phyloP scores from a whole-genome alignment of 1,140 invertebrate species.

The Lepidurus packardi region DNA sequence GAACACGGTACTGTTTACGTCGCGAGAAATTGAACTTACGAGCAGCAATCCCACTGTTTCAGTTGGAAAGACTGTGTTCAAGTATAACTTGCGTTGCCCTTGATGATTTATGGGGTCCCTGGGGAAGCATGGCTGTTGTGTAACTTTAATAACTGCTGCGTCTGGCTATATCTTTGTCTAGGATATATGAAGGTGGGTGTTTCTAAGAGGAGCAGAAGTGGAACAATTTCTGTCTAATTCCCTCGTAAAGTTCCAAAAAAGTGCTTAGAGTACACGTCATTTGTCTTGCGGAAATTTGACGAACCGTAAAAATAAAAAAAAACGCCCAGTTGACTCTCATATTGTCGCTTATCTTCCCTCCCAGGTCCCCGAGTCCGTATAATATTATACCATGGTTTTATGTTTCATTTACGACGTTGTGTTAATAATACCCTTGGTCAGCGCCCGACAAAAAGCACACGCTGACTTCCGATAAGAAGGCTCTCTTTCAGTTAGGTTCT shows the following conservation, averaged over 20 bases:
- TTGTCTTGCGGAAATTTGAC: not conserved
- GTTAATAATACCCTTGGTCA: slow-evolving; percentile 9
- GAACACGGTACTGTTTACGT: too few relatives aligned
- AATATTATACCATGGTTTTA: not conserved
- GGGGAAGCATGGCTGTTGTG: not conserved
- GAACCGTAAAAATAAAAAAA: not conserved
- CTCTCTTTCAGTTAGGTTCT: not conserved
- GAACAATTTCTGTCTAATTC: not conserved
- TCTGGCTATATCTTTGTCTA: not conserved
- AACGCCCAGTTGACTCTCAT: not conserved
- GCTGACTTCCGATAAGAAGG: not conserved
- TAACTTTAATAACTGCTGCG: not conserved
- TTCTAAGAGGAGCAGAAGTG: not conserved
- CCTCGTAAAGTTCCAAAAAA: not conserved
- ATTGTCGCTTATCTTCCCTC: slow-evolving; percentile 4
- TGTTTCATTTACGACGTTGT: slow-evolving; percentile 15
- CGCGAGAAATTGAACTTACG: too few relatives aligned
- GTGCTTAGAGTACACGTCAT: not conserved
- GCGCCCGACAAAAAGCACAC: not conserved
- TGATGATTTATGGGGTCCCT: not conserved
- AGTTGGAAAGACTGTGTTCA: not conserved
- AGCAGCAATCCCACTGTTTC: not conserved
- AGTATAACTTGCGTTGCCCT: not conserved
- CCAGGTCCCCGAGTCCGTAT: not conserved
- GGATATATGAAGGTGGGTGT: not conserved